Base-by-base conservation (phyloP, 2,888 invertebrate species). In the Ligdia adustata region DNA sequence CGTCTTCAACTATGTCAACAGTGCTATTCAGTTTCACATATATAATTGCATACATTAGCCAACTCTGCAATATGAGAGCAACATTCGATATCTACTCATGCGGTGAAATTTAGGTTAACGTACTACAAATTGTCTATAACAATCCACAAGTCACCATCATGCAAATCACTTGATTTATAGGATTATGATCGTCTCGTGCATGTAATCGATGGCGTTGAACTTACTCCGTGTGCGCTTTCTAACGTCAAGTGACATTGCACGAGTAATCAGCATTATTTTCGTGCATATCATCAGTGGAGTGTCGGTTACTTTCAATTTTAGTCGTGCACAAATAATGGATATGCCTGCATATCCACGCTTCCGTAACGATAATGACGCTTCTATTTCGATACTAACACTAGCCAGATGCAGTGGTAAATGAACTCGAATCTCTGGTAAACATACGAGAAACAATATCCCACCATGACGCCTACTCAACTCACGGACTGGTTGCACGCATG, bases 191-290 rank as follows among this genome's bases (percentile, higher is more conserved):
- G 46, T 49, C 47, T 55, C 58, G 66, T 66, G 60, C 65, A 62
- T 60, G 62, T 61, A 39, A 49, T 45, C 35, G 51, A 58, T 52
- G 55, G 52, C 58, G 52, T 40, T 55, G 38, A 55, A 57, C 48
- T 26, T 16, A 12, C 61, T 60, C 49, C 52, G 65, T 64, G 68
- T 69, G 66, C 72, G 69, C 79, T 81, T 80, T 82, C 81, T 75
- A 79, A 72, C 68, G 66, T 72, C 70, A 66, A 64, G 52, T 57
- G 55, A 60, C 55, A 63, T 68, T 64, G 63, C 66, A 12, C 27
- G 4, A 32, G 37, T 42, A 41, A 48, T 35, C 32, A 20, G 14
- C 32, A 20, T 37, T 47, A 31, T 27, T 38, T 29, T 15, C 9
- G 26, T 39, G 38, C 28, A 28, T 38, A 38, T 43, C 39, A 14